Conservation (phyloP, 2,888 invertebrate species). For the Drosophila eohydei region DNA sequence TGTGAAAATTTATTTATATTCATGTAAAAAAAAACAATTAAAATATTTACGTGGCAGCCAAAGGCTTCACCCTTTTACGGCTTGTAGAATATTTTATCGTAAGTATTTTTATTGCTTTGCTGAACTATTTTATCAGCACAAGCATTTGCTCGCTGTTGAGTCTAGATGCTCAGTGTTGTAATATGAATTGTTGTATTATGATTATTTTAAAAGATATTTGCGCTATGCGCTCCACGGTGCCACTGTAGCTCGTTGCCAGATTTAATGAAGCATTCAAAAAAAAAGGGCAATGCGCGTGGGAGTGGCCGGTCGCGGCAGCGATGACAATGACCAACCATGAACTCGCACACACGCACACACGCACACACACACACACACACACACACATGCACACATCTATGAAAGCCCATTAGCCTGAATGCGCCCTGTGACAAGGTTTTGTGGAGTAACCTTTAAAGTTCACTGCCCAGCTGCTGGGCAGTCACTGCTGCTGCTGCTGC, state of each 20-base stretch:
- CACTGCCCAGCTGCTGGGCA: constrained; percentile 42
- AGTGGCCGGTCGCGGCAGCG: constrained; percentile 34
- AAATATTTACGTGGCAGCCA: too few relatives aligned
- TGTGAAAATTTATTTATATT: too few relatives aligned
- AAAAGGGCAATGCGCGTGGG: constrained; percentile 57
- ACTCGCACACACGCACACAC: constrained; percentile 31
- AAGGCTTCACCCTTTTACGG: too few relatives aligned
- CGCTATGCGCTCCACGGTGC: constrained; percentile 4
- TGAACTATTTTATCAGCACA: too few relatives aligned
- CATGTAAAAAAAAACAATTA: too few relatives aligned
- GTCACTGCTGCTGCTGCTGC: constrained; percentile 7
- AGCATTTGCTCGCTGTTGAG: too few relatives aligned
- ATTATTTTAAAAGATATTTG: not conserved
- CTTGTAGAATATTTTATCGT: too few relatives aligned
- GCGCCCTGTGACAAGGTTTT: constrained; percentile 48
- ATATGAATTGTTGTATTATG: too few relatives aligned
- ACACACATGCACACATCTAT: constrained; percentile 3
- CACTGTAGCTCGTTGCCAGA: constrained; percentile 14
- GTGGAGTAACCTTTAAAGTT: constrained; percentile 57
- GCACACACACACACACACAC: constrained; percentile 1
- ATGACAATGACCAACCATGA: constrained; percentile 50
- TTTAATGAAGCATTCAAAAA: constrained; percentile 49
- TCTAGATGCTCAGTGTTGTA: too few relatives aligned
- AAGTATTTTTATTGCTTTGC: too few relatives aligned
- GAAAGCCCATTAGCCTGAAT: constrained; percentile 13